Conservation (phyloP, 2,797 vertebrate species). For the Myiothlypis chrysogaster region DNA sequence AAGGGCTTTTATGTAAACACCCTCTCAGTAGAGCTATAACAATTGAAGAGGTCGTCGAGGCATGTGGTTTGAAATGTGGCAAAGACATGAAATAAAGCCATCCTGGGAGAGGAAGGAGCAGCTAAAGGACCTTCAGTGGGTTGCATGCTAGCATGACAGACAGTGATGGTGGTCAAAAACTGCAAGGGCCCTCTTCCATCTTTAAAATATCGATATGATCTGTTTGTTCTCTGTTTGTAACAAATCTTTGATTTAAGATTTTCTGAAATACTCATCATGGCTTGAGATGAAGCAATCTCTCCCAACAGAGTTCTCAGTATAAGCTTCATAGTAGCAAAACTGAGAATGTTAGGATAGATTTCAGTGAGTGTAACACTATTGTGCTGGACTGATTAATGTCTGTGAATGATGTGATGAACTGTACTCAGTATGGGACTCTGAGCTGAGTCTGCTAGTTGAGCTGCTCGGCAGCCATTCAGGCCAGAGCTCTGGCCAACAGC, state of each 20-base stretch:
- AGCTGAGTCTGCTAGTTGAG: not conserved
- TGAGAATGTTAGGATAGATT: not conserved
- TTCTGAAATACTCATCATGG: not conserved
- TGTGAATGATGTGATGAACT: not conserved
- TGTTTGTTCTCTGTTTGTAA: not conserved
- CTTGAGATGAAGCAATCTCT: not conserved
- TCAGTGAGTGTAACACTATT: not conserved
- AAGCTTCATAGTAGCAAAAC: not conserved
- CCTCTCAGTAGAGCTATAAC: conserved; percentile 35
- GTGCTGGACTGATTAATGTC: not conserved
- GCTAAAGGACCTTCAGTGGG: not conserved
- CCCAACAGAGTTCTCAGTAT: not conserved
- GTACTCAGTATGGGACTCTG: not conserved
- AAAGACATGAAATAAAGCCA: conserved; percentile 18
- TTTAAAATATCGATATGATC: not conserved
- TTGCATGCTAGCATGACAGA: not conserved
- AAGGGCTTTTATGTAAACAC: conserved; percentile 56
- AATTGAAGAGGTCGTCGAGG: conserved; percentile 10
- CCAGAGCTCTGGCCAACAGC: not conserved
- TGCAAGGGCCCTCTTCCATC: not conserved
- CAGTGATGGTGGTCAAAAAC: not conserved
- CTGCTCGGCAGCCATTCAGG: not conserved
- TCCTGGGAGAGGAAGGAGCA: not conserved
- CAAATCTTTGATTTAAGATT: not conserved
- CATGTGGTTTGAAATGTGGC: conserved; percentile 23